Base-by-base conservation (phyloP, 2,797 vertebrate genomes). In the Bufotes viridis region DNA sequence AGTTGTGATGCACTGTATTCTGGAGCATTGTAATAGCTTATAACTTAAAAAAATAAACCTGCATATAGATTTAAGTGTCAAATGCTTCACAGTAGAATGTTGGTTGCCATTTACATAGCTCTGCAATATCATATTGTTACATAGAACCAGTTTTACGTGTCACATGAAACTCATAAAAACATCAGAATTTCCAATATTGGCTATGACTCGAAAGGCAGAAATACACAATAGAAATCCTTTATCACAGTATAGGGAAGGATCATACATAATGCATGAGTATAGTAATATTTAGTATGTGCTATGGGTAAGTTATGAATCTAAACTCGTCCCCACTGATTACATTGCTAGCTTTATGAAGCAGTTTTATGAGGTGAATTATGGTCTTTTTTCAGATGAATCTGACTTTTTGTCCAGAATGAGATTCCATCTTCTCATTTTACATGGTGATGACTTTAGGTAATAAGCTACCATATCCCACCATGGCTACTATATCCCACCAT, bases 211-310 rank as follows among this genome's bases (percentile, higher is more conserved):
- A 53, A 83, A 57, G 55, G 13, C 14, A 75, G 53, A 61, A 18
- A n/a, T 18, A 51, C 14, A 17, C 22, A 76, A 58, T 17, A 61
- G 29, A 63, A 75, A 49, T 84, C 12, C 15, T 57, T 74, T 60
- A 29, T 74, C 26, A 8, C 34, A 84, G 2, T 76, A 76, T 61
- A 84, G 57, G 57, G 42, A 72, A 76, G n/a, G 18, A 22, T n/a
- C 34, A 76, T 84, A 76, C 70, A 84, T 84, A 84, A 84, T 76
- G 58, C 58, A 84, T 76, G 26, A 83, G 51, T 57, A 58, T n/a
- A 83, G 24, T 29, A 72, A 72, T 83, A 80, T 29, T 57, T 72
- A 83, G 15, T 72, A 22, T 72, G 1, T 83, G 22, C 51, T 72
- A 20, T 57, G 42, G 24, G 65, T 70, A 83, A 20, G 17, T 51